Base-by-base conservation (phyloP, 2,797 vertebrate genomes). In the Synaphobranchus kaupii region DNA sequence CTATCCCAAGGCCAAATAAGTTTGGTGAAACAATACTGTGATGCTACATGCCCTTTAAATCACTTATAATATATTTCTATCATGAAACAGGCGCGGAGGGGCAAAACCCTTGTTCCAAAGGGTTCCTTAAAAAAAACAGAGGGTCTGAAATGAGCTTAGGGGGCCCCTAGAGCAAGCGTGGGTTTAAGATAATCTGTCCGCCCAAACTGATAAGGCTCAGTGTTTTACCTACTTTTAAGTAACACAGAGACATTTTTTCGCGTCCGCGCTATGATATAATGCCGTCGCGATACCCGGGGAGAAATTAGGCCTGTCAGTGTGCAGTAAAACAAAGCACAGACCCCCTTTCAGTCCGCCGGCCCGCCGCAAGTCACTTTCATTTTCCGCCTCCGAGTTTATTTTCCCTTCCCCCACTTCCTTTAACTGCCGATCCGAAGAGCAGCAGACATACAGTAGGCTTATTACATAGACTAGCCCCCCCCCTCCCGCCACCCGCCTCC, bases 241-340 rank as follows among this genome's bases (percentile, higher is more conserved):
- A 5, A 20, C 63, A 8, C 71, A 34, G 13, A 52, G n/a, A 25
- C n/a, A 22, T 25, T 47, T 86, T 60, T 86, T 12, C 22, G 60
- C 22, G 17, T 86, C 58, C 15, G 31, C 22, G 1, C 34, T 63
- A 7, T 82, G 50, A 28, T 54, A 28, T 48, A 85, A 56, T 50
- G 48, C 68, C 8, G 15, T n/a, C 25, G 9, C 4, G 6, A 63
- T 63, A 73, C 54, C 48, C 48, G 2, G 68, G 52, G 68, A 39
- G 68, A 48, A 76, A 17, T 31, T 47, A 25, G 68, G 39, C 20
- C 44, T 44, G 47, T 34, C 28, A 85, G n/a, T 76, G 7, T 6
- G 25, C 66, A 34, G 85, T 73, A 28, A 76, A 25, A 52, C 47
- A 56, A 85, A 73, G 84, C 84, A 86, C 85, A 80, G 85, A 31